Evolutionary conservation across 2,888 invertebrate genomes (phyloP).

Genomic region (Caenorhabditis macrosperma): DNA sequence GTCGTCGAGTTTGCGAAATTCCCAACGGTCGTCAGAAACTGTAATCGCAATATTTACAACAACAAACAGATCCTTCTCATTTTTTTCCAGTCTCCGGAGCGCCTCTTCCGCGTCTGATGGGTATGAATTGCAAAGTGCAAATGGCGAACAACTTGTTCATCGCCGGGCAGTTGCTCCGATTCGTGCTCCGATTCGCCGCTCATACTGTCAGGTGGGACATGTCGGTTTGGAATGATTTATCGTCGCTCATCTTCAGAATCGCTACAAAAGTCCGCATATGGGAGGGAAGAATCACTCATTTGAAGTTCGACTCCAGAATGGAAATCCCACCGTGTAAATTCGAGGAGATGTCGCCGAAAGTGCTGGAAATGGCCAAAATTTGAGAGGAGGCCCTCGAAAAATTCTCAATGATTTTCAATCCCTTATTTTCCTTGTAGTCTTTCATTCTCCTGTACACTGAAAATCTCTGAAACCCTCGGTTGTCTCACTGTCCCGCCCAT

Average conservation of each 20-base stretch:
- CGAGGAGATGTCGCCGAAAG: background rate
- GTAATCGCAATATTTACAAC: background rate
- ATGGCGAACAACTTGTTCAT: background rate
- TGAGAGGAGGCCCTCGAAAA: background rate
- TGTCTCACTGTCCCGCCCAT: too few species aligned
- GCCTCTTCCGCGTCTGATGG: too few species aligned
- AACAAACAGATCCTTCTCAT: too few species aligned
- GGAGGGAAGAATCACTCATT: background rate
- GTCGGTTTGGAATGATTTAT: background rate
- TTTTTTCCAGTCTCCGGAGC: too few species aligned
- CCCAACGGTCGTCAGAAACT: background rate
- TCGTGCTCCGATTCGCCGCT: slow-evolving; percentile 1
- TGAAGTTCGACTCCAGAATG: background rate
- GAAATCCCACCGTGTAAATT: background rate
- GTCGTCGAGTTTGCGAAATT: background rate
- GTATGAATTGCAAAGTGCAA: background rate
- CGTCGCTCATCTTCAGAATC: background rate
- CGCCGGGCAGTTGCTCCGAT: background rate
- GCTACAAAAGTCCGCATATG: background rate
- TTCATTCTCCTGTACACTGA: too few species aligned
- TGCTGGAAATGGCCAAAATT: background rate
- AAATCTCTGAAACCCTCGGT: too few species aligned
- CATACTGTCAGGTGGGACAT: background rate
- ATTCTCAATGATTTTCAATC: too few species aligned
- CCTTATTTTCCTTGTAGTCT: too few species aligned